Percentiles rank a stretch among this genome's conserved stretches.
Conservation (phyloP, 2,797 vertebrate genomes). For the Acrossocheilus fasciatus region DNA sequence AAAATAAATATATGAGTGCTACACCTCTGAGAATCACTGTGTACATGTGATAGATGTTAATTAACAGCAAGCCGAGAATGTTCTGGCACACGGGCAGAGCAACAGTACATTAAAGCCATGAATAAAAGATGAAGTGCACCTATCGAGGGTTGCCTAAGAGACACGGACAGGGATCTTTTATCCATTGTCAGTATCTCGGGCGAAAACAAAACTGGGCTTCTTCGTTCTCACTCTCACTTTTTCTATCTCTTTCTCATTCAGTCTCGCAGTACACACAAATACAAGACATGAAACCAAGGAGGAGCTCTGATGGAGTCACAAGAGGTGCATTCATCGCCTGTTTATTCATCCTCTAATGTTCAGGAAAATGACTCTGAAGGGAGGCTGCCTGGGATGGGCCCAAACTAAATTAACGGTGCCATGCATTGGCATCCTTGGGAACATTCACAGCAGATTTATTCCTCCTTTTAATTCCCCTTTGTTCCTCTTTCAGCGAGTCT, state of each 20-base stretch:
- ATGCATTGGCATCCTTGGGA: background rate
- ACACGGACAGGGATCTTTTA: slow-evolving; percentile 38
- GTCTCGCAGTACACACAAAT: slow-evolving; percentile 25
- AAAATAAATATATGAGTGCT: slow-evolving; percentile 1
- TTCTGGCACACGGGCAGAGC: slow-evolving; percentile 36
- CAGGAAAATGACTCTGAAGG: slow-evolving; percentile 21
- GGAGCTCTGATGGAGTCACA: slow-evolving; percentile 41
- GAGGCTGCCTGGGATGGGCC: slow-evolving; percentile 31
- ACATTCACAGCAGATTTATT: slow-evolving; percentile 13
- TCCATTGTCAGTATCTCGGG: slow-evolving; percentile 3
- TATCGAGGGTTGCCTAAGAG: slow-evolving; percentile 44
- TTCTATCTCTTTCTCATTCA: slow-evolving; percentile 6
- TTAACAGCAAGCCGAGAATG: slow-evolving; percentile 33
- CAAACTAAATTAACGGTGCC: slow-evolving; percentile 9
- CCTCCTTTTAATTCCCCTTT: background rate
- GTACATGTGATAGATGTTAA: slow-evolving; percentile 48
- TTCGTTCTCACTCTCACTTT: background rate
- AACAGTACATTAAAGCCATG: slow-evolving; percentile 52
- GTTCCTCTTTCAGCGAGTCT: background rate
- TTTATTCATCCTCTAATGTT: slow-evolving; percentile 48
- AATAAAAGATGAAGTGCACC: slow-evolving; percentile 57
- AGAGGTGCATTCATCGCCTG: slow-evolving; percentile 35
- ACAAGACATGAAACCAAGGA: slow-evolving; percentile 38
- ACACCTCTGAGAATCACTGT: slow-evolving; percentile 39
- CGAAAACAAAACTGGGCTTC: background rate